These are phyloP conservation scores for Ochotona curzoniae DNA, from an alignment of 2,113 vertebrate genomes.

Conservation along the genomic window DNA sequence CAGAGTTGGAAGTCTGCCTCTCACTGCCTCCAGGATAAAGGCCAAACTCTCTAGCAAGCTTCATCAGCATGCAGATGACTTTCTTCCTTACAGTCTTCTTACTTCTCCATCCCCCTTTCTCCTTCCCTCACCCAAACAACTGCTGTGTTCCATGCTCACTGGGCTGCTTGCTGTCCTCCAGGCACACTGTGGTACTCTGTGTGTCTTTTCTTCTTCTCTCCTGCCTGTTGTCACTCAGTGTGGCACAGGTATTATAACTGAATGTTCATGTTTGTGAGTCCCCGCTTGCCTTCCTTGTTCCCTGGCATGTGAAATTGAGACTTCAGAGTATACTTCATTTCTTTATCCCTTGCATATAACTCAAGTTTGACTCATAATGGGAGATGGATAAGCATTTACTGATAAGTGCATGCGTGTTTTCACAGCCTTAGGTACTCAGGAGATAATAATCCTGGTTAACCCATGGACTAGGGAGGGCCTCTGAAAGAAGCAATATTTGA, in stretches of 20 bases:
- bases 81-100: background rate
- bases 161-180: background rate
- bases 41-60: background rate
- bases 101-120: background rate
- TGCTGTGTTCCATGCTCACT: fast-evolving
- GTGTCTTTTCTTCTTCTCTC: background rate
- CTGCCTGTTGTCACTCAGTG: background rate
- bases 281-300: background rate
- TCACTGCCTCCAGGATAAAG: conserved; percentile 38
- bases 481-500: background rate
- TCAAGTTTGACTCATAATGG: background rate
- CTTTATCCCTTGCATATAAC: background rate
- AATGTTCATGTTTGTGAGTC: background rate
- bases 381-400: background rate
- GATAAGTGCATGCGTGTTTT: background rate
- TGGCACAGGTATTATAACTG: background rate
- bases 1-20: conserved; percentile 62
- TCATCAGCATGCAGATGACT: background rate
- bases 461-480: background rate
- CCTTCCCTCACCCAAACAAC: fast-evolving
- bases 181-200: background rate
- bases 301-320: background rate
- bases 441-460: no score
- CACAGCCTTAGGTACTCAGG: background rate
- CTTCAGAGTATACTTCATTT: background rate